Base-by-base conservation (phyloP, 2,888 invertebrate species). In the Idaea aversata region DNA sequence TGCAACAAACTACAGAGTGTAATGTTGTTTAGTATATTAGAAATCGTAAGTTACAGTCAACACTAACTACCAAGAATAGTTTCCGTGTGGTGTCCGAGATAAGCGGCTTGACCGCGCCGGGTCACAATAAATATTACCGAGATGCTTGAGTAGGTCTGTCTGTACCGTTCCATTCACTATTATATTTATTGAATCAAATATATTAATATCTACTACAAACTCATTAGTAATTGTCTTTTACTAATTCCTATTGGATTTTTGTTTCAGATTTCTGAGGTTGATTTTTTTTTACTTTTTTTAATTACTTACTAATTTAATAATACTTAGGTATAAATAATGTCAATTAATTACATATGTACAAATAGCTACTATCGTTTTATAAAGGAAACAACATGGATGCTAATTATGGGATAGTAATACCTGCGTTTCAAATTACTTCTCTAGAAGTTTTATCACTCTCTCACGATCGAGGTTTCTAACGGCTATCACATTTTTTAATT, bases 401-500 rank as follows among this genome's bases (percentile, higher is more conserved):
- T 78, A 75, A 81, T 79, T 77, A 77, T 66, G 66, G 72, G 70
- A 69, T 67, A 70, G 75, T 75, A 75, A 76, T 77, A 79, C 77
- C 72, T 78, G 73, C 73, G 67, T 72, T 72, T 77, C 73, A 78
- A 85, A 81, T 83, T 78, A 84, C 75, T 79, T 78, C 81, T 78
- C 78, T 78, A 76, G 78, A 82, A 79, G 80, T 86, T 88, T 88
- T 86, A 90, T 86, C 86, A 83, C 87, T 87, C 86, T 90, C 91
- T 88, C 90, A 90, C 90, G 89, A 84, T 87, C 83, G 76, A 81
- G 84, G 76, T 83, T 84, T 83, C 83, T 85, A 87, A 87, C 85
- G 86, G 84, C 81, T 82, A 86, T 86, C 85, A 85, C 83, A 80
- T 85, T 88, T 88, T 82, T 91, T 90, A 91, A 91, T 90, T 89